Evolutionary conservation across 2,113 vertebrate genomes (phyloP).

Genomic region (Epinephelus cyanopodus): DNA sequence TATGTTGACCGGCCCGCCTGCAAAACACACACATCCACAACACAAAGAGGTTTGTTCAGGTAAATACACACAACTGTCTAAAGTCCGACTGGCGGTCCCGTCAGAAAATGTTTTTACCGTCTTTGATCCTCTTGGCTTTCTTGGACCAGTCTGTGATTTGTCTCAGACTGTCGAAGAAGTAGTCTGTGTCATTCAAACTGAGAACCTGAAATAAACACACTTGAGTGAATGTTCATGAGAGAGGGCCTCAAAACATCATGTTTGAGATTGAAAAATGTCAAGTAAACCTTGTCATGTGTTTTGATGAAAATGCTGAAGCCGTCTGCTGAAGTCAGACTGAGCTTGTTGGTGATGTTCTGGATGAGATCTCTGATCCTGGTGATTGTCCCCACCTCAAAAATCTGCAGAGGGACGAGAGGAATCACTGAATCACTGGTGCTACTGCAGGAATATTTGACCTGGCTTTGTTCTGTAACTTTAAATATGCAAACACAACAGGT

Average conservation of each 20-base stretch:
- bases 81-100: not conserved
- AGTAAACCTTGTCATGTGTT: conserved; percentile 91
- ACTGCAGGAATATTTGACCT: not conserved
- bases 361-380: conserved; percentile 89
- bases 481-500: not conserved
- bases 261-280: not conserved
- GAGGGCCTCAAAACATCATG: not conserved
- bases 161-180: conserved; percentile 95
- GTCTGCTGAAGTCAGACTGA: conserved; percentile 89
- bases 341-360: conserved; percentile 82
- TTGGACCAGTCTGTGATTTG: conserved; percentile 92
- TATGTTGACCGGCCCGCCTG: conserved; percentile 79
- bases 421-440: not conserved
- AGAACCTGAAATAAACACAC: conserved; percentile 86
- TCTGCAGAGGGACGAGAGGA: conserved; percentile 70
- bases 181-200: conserved; percentile 93
- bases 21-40: conserved; percentile 27
- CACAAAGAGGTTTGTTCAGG: not conserved
- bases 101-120: conserved; percentile 83
- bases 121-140: conserved; percentile 88
- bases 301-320: conserved; percentile 97
- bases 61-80: not conserved
- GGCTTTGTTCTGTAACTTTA: not conserved
- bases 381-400: conserved; percentile 89
- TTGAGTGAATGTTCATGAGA: not conserved